Percentiles rank a stretch among this genome's conserved stretches.
phyloP scores from a whole-genome alignment of 1,140 invertebrate species.

The Neuroterus valhalla region DNA sequence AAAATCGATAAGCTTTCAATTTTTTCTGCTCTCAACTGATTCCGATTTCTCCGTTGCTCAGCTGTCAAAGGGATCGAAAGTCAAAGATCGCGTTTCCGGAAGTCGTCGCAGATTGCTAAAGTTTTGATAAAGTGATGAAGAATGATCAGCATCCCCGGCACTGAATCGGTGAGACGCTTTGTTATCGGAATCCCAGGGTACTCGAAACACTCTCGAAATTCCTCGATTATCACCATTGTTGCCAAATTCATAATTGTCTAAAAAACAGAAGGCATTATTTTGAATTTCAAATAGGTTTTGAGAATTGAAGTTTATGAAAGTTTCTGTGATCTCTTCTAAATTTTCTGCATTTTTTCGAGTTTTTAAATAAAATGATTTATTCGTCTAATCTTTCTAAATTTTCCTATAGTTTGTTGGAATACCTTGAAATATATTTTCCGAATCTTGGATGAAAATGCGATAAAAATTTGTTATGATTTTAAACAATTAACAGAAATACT shows the following conservation, averaged over 20 bases:
- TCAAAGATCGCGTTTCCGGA: constrained; percentile 65
- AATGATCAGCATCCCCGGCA: constrained; percentile 69
- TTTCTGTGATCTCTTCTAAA: not conserved
- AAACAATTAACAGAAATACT: too few relatives aligned
- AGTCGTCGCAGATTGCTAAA: constrained; percentile 57
- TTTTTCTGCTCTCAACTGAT: not conserved
- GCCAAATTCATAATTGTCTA: constrained; percentile 51
- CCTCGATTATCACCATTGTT: constrained; percentile 42
- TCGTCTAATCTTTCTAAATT: too few relatives aligned
- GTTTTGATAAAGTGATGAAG: constrained; percentile 55
- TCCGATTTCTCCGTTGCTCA: constrained; percentile 48
- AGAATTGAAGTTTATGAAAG: not conserved
- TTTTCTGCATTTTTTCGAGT: not conserved
- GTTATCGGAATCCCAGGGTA: constrained; percentile 54
- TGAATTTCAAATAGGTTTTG: too few relatives aligned
- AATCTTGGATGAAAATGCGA: too few relatives aligned
- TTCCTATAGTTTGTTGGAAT: too few relatives aligned
- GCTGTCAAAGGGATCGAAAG: constrained; percentile 65
- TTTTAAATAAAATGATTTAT: too few relatives aligned
- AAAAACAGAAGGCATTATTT: constrained; percentile 23
- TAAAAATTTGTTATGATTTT: too few relatives aligned
- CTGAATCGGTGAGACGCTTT: constrained; percentile 66
- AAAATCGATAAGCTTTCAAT: constrained; percentile 6
- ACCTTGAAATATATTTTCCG: too few relatives aligned
- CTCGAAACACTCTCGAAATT: constrained; percentile 49